Conservation (phyloP, 2,797 vertebrate genomes). For the Peromyscus melanophrys region DNA sequence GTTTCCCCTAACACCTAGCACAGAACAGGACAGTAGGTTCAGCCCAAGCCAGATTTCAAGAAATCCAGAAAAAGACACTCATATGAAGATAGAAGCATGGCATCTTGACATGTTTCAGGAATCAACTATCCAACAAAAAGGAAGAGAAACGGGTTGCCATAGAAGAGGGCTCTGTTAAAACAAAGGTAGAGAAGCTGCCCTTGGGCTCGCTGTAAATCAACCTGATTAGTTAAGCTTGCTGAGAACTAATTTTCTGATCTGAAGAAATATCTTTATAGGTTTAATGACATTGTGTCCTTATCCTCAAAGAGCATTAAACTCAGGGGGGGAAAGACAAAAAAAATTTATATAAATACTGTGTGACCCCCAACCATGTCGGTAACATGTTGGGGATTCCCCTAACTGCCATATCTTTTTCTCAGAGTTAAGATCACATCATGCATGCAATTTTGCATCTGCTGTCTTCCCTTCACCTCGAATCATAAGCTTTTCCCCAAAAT, state of each 20-base stretch:
- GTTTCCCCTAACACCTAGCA: constrained; percentile 15
- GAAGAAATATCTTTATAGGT: neutral
- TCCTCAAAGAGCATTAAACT: neutral
- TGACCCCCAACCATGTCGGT: neutral
- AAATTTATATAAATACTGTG: neutral
- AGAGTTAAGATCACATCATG: constrained; percentile 39
- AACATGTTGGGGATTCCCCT: constrained; percentile 67
- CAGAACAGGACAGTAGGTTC: neutral
- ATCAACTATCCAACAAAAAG: neutral
- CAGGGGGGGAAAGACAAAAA: neutral
- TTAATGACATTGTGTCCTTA: constrained; percentile 1
- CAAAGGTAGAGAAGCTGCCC: neutral
- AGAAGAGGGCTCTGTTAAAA: neutral
- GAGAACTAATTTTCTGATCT: neutral
- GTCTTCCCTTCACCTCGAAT: constrained; percentile 19
- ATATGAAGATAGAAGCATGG: neutral
- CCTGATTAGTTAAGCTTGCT: neutral
- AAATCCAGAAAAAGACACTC: neutral
- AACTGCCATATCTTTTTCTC: constrained; percentile 32
- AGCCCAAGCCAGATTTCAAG: neutral
- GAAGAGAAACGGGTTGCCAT: neutral
- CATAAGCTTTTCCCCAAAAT: constrained; percentile 58
- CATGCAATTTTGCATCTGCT: constrained; percentile 48
- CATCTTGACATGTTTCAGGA: neutral
- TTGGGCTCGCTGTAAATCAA: neutral